Percentiles rank a stretch among this genome's conserved stretches.
These are phyloP conservation scores for Cheirogaleus major DNA, from an alignment of 2,797 vertebrate species.

Conservation along the genomic window DNA sequence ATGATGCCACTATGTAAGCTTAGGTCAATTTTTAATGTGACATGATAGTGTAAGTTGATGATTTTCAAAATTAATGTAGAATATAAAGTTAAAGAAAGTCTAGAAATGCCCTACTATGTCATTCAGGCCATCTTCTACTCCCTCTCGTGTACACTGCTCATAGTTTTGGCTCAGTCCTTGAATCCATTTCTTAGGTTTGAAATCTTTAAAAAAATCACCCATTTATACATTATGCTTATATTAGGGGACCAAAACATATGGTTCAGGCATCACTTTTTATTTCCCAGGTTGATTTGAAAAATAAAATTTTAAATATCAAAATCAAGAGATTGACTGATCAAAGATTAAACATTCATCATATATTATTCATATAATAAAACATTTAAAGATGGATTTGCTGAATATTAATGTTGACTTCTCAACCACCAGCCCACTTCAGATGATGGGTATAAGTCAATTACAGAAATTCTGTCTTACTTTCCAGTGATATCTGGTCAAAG, in stretches of 20 bases:
- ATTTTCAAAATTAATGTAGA: background rate
- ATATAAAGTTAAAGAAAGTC: background rate
- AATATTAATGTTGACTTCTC: background rate
- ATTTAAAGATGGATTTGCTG: background rate
- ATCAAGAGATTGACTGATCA: background rate
- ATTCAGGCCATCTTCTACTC: background rate
- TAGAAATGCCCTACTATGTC: background rate
- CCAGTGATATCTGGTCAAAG: background rate
- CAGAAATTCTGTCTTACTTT: background rate
- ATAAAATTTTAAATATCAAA: background rate
- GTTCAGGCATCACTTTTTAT: background rate
- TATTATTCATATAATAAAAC: background rate
- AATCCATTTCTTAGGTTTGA: background rate
- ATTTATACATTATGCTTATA: background rate
- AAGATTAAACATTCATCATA: background rate
- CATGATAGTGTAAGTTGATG: background rate
- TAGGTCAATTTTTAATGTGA: background rate
- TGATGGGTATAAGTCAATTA: background rate
- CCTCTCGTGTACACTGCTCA: background rate
- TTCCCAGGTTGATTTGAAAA: background rate
- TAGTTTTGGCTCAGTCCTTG: background rate
- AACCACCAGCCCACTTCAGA: background rate
- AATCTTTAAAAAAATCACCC: background rate
- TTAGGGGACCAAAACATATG: background rate
- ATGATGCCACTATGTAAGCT: background rate